Evolutionary conservation across 2,888 invertebrate genomes (phyloP).

Genomic region (Sesia apiformis): DNA sequence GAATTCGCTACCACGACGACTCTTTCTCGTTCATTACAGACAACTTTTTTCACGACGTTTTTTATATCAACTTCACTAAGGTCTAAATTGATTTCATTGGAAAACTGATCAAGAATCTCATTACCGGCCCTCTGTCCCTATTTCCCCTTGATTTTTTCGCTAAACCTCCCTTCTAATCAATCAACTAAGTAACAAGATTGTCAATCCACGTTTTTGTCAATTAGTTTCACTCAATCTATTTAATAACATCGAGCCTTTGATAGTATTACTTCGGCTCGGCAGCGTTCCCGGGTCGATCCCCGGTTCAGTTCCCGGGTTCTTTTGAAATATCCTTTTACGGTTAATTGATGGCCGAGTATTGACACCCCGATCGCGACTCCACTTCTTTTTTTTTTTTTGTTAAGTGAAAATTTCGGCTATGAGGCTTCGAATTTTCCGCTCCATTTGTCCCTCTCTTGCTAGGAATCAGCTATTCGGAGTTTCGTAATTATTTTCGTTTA

Average conservation of each 20-base stretch:
- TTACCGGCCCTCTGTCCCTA: too few relatives aligned
- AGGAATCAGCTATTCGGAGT: too few relatives aligned
- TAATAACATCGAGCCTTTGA: background rate
- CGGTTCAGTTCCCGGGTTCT: background rate
- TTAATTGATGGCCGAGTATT: slow-evolving; percentile 11
- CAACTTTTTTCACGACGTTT: too few relatives aligned
- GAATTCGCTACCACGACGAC: too few relatives aligned
- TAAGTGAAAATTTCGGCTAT: background rate
- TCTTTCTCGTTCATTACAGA: too few relatives aligned
- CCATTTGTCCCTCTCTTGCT: background rate
- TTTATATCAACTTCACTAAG: too few relatives aligned
- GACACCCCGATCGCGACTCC: background rate
- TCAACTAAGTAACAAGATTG: background rate
- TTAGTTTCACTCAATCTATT: background rate
- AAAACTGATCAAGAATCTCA: too few relatives aligned
- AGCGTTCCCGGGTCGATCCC: background rate
- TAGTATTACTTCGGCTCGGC: background rate
- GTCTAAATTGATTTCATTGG: too few relatives aligned
- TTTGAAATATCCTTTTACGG: background rate
- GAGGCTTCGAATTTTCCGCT: background rate
- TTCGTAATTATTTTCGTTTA: too few relatives aligned
- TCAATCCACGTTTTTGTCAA: background rate
- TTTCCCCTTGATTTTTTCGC: too few relatives aligned
- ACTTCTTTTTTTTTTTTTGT: background rate
- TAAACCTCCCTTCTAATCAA: background rate